Base-by-base conservation (phyloP, 2,113 vertebrate genomes). In the Anguilla japonica region DNA sequence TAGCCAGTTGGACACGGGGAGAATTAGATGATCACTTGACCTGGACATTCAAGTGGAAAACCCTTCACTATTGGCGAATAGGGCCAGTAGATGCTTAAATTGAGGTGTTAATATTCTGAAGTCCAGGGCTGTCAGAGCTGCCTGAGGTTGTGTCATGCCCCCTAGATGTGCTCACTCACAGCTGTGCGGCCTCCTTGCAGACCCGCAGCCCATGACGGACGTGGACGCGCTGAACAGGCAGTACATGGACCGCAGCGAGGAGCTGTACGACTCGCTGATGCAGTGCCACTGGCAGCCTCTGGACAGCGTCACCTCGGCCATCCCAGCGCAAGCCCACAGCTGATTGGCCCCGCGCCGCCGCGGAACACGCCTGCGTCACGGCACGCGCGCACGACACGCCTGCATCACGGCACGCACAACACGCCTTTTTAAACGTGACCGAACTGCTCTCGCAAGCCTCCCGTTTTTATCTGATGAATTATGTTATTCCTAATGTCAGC, bases 191-290 rank as follows among this genome's bases (percentile, higher is more conserved):
- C 83, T 63, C 60, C 34, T 20, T 34, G 7, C 88, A 96, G 96
- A 95, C 75, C 92, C 94, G n/a, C 92, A 94, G 78, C 89, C 91
- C 22, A 93, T 92, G 7, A 89, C 97, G 88, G 96, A 97, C 85
- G 94, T 97, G 90, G 97, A 98, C 71, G 92, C 95, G 84, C 95
- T 97, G 93, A 98, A 99, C 93, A 96, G 93, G 89, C 95, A 97
- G 46, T 98, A 95, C 91, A 97, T 97, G 96, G 95, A 97, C 90
- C 95, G 94, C 91, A 98, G 98, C 26, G 97, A 98, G 94, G 98
- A 99, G 90, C 93, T 99, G 26, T 98, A 96, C 0, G 95, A 98
- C 46, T 95, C 97, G 20, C 95, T 99, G 88, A 97, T 98, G 97
- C 93, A 93, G 91, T 97, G 96, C 92, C 97, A 96, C 90, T 98